Evolutionary conservation across 2,113 vertebrate genomes (phyloP).

Genomic region (Tenrec ecaudatus): DNA sequence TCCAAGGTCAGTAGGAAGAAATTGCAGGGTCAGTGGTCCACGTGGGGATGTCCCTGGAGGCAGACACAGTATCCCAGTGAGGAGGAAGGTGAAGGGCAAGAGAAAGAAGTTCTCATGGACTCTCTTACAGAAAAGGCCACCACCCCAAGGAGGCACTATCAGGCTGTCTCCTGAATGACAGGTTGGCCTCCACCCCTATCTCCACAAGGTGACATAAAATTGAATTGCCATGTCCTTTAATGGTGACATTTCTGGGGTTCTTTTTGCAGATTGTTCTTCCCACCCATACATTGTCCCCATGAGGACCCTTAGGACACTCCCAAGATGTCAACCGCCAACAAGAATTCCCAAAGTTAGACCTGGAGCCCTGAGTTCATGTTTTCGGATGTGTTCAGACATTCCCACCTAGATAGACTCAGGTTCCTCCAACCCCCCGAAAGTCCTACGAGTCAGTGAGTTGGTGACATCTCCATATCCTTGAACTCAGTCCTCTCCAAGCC

Average conservation of each 20-base stretch:
- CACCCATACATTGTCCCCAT: too few relatives aligned
- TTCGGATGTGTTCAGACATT: not conserved
- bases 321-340: not conserved
- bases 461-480: not conserved
- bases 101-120: too few relatives aligned
- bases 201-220: too few relatives aligned
- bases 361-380: not conserved
- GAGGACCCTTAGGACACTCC: not conserved
- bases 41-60: too few relatives aligned
- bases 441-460: not conserved
- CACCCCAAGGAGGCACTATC: too few relatives aligned
- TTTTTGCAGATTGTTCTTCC: not conserved
- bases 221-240: not conserved
- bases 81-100: too few relatives aligned
- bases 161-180: too few relatives aligned
- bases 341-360: not conserved
- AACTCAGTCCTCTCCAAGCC: not conserved
- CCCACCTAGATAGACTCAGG: not conserved
- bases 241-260: not conserved
- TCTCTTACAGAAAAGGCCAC: too few relatives aligned
- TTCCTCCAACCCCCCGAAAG: not conserved
- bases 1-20: too few relatives aligned
- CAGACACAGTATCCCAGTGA: too few relatives aligned
- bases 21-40: too few relatives aligned
- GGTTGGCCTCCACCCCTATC: too few relatives aligned